Evolutionary conservation across 1,140 invertebrate genomes (phyloP).

Genomic region (Zaprionus ghesquierei): DNA sequence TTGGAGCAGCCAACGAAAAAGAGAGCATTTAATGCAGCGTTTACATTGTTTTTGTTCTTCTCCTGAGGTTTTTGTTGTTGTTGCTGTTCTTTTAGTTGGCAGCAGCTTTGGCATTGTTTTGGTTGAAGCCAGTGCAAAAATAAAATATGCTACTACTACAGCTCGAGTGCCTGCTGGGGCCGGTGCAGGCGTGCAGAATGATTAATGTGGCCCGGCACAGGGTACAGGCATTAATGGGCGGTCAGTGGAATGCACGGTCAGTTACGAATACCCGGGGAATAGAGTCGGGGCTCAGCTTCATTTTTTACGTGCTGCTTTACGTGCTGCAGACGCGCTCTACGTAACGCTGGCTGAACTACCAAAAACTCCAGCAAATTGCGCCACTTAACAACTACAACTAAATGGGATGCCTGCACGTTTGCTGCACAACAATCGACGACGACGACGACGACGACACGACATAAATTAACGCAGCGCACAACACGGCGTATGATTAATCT

Average conservation of each 20-base stretch:
- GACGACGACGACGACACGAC: conserved; percentile 39
- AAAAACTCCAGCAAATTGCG: conserved; percentile 31
- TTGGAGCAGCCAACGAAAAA: conserved; percentile 48
- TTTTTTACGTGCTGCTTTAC: conserved; percentile 54
- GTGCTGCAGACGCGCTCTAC: background rate
- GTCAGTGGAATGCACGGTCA: conserved; percentile 58
- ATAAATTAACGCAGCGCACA: conserved; percentile 58
- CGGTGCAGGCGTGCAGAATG: conserved; percentile 68
- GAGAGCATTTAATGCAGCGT: conserved; percentile 63
- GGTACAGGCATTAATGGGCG: conserved; percentile 59
- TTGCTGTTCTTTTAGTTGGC: conserved; percentile 42
- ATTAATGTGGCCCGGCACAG: conserved; percentile 62
- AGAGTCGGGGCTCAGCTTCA: conserved; percentile 35
- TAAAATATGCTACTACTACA: conserved; percentile 22
- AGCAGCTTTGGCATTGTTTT: conserved; percentile 31
- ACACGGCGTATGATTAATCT: conserved; percentile 74
- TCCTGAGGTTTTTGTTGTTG: conserved; percentile 2
- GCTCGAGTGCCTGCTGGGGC: conserved; percentile 1
- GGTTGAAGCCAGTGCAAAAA: conserved; percentile 11
- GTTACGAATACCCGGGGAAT: conserved; percentile 30
- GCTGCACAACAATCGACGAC: conserved; percentile 45
- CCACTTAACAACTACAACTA: conserved; percentile 28
- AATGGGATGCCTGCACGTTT: conserved; percentile 62
- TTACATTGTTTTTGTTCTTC: conserved; percentile 55
- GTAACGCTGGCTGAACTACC: background rate